phyloP scores from a whole-genome alignment of 2,113 vertebrate genomes.

The Pseudorhombus dupliciocellatus region DNA sequence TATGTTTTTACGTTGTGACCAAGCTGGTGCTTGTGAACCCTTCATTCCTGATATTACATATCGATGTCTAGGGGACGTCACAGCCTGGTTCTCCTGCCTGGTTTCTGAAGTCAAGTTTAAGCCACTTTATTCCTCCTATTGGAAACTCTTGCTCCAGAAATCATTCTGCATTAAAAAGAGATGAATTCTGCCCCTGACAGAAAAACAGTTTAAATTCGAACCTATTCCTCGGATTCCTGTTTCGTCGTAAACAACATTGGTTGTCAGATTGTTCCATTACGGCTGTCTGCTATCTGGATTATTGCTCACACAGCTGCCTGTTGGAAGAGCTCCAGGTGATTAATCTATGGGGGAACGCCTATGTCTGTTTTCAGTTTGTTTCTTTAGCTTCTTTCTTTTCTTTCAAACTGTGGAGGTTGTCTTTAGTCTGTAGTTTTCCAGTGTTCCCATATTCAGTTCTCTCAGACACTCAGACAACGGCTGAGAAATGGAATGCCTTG shows the following conservation, averaged over 20 bases:
- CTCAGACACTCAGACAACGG: not conserved
- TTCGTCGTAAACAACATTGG: conserved; percentile 15
- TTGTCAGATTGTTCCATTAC: conserved; percentile 19
- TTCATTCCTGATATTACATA: no score
- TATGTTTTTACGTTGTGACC: no score
- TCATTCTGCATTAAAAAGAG: not conserved
- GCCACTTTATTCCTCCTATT: not conserved
- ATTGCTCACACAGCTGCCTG: not conserved
- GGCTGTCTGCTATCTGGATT: not conserved
- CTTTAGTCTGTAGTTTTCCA: not conserved
- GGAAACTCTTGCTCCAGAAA: not conserved
- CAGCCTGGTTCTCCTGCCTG: not conserved
- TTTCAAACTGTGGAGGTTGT: not conserved
- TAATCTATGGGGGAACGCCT: conserved; percentile 3
- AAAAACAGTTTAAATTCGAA: conserved; percentile 5
- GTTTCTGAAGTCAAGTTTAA: not conserved
- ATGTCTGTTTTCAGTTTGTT: not conserved
- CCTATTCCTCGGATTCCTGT: conserved; percentile 3
- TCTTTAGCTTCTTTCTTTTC: conserved; percentile 6
- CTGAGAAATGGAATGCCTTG: not conserved
- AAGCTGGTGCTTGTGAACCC: no score
- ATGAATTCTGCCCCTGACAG: not conserved
- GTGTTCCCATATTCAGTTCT: conserved; percentile 7
- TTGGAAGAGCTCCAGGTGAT: not conserved
- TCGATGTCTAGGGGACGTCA: not conserved